Percentiles rank a stretch among this genome's conserved stretches.
Conservation (phyloP, 2,888 invertebrate genomes). For the Schrankia costaestrigalis region DNA sequence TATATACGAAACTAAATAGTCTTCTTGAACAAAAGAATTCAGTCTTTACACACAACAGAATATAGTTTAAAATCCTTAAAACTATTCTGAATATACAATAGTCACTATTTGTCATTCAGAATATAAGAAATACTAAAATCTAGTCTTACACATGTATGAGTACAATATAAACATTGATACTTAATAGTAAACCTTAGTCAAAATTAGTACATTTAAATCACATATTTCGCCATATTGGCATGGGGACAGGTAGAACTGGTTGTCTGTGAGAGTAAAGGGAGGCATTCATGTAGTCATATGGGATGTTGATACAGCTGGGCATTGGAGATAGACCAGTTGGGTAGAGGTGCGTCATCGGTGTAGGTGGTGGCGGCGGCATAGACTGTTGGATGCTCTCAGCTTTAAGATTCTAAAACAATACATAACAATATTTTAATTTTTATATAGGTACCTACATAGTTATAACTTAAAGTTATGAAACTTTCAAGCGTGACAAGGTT, state of each 20-base stretch:
- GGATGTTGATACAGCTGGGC: conserved; percentile 39
- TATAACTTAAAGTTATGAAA: too few species aligned
- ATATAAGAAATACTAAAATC: too few species aligned
- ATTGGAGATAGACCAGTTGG: conserved; percentile 40
- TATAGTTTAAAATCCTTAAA: too few species aligned
- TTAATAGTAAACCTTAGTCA: conserved; percentile 5
- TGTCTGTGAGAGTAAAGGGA: conserved; percentile 41
- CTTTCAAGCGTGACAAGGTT: too few species aligned
- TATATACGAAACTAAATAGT: too few species aligned
- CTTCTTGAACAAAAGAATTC: too few species aligned
- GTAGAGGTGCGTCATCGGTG: conserved; percentile 40
- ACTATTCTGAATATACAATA: conserved; percentile 7
- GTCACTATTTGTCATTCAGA: conserved; percentile 3
- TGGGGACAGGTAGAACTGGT: conserved; percentile 38
- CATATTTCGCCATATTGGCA: conserved; percentile 49
- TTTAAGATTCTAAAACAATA: conserved; percentile 50
- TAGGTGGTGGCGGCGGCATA: conserved; percentile 30
- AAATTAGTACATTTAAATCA: conserved; percentile 22
- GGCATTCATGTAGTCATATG: conserved; percentile 47
- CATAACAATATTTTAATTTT: too few species aligned
- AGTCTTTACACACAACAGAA: too few species aligned
- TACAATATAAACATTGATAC: conserved; percentile 17
- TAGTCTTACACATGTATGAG: too few species aligned
- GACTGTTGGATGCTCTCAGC: conserved; percentile 47
- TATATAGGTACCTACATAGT: too few species aligned